These are phyloP conservation scores for Lasiurus borealis DNA, from an alignment of 2,113 vertebrate genomes.

Conservation along the genomic window DNA sequence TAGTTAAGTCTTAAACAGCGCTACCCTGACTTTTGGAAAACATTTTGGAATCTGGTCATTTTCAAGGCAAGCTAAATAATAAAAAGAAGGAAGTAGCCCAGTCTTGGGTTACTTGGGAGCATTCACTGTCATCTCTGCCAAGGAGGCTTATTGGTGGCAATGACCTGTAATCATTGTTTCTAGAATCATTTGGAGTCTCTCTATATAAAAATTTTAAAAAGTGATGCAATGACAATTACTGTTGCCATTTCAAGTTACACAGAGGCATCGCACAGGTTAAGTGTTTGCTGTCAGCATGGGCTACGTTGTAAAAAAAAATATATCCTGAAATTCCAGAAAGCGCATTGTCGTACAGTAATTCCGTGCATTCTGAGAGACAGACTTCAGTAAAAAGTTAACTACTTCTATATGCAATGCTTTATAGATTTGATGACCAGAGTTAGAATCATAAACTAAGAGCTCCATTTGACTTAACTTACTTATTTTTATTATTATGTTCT, in stretches of 20 bases:
- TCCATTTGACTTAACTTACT: background rate
- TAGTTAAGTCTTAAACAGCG: background rate
- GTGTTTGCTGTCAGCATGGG: no score
- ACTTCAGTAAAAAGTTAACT: background rate
- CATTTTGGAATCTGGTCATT: background rate
- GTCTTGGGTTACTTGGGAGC: background rate
- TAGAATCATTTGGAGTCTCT: background rate
- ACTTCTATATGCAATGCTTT: background rate
- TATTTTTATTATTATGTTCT: background rate
- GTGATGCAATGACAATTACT: background rate
- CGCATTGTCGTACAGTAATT: background rate
- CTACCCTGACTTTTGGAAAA: background rate
- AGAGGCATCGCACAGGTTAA: background rate
- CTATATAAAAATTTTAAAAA: background rate
- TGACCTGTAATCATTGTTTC: background rate
- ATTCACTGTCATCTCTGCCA: background rate
- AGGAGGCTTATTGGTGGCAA: background rate
- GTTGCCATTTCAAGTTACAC: background rate
- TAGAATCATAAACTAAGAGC: background rate
- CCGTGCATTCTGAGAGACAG: background rate
- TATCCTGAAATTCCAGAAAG: background rate
- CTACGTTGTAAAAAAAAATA: background rate
- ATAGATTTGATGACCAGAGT: background rate
- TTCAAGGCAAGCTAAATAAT: background rate
- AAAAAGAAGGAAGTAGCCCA: background rate